Conservation (phyloP, 2,888 invertebrate species). For the Drosophila longiperda region DNA sequence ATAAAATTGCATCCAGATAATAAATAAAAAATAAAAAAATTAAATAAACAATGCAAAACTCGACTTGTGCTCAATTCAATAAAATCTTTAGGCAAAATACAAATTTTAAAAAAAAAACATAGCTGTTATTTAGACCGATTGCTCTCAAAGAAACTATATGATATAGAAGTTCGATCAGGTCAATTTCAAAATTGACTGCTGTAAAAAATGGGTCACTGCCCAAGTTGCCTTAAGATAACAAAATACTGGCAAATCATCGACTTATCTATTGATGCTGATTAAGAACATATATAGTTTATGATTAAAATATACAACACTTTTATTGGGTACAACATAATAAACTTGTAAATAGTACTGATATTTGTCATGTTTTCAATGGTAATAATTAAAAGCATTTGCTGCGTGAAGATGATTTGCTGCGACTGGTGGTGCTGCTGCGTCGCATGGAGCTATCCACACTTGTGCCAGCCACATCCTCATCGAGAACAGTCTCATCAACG, state of each 20-base stretch:
- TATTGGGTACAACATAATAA: not conserved
- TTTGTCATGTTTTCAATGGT: not conserved
- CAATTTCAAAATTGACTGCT: not conserved
- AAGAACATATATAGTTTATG: not conserved
- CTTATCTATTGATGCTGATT: not conserved
- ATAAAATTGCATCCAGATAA: conserved; percentile 79
- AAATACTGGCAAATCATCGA: not conserved
- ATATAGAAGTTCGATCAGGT: not conserved
- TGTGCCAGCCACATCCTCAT: conserved; percentile 52
- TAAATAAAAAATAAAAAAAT: conserved; percentile 66
- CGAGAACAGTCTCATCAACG: conserved; percentile 80
- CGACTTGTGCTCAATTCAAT: conserved; percentile 11
- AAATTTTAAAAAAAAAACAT: not conserved
- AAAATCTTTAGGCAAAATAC: not conserved
- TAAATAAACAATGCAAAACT: conserved; percentile 45
- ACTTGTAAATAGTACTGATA: not conserved
- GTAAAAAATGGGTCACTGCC: not conserved
- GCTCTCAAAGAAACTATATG: not conserved
- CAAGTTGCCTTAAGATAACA: not conserved
- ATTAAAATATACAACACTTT: not conserved
- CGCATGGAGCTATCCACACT: conserved; percentile 35
- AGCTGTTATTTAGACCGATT: not conserved
- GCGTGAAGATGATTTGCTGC: conserved; percentile 78
- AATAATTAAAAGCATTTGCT: conserved; percentile 81
- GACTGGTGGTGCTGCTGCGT: conserved; percentile 56